phyloP scores from a whole-genome alignment of 2,113 vertebrate species.

The Crotalus horridus region DNA sequence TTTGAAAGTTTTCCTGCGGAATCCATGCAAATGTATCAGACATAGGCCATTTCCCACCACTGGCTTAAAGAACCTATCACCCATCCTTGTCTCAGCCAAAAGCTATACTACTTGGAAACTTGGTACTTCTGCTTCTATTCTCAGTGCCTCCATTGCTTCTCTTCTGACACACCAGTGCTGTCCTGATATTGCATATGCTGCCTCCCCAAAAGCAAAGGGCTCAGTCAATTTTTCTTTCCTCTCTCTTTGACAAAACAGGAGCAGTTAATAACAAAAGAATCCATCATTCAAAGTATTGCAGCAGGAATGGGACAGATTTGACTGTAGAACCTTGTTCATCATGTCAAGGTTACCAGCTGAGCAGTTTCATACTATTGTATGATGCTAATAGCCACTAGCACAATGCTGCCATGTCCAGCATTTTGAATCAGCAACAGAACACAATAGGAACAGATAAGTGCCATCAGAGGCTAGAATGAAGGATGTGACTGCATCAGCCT shows the following conservation, averaged over 20 bases:
- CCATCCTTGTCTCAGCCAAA: not conserved
- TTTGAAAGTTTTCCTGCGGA: not conserved
- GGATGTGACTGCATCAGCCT: not conserved
- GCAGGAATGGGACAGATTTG: not conserved
- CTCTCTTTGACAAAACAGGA: not conserved
- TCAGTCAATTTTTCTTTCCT: not conserved
- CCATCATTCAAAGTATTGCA: not conserved
- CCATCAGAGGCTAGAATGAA: not conserved
- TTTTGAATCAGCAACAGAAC: not conserved
- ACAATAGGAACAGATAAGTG: not conserved
- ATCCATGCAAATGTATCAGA: not conserved
- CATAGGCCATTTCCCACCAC: not conserved
- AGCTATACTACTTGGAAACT: not conserved
- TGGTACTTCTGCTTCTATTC: not conserved
- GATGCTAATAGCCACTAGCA: not conserved
- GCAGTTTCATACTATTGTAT: not conserved
- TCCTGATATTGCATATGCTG: not conserved
- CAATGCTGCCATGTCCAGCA: not conserved
- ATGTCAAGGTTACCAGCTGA: not conserved
- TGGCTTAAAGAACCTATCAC: not conserved
- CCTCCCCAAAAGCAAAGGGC: not conserved
- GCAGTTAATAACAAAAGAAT: not conserved
- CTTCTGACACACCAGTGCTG: not conserved
- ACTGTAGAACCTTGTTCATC: not conserved
- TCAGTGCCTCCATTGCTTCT: not conserved